A percentile compares a stretch with the other conserved stretches of the same genome.
Evolutionary conservation across 1,140 invertebrate species (phyloP).

Genomic region (Penaeus indicus): DNA sequence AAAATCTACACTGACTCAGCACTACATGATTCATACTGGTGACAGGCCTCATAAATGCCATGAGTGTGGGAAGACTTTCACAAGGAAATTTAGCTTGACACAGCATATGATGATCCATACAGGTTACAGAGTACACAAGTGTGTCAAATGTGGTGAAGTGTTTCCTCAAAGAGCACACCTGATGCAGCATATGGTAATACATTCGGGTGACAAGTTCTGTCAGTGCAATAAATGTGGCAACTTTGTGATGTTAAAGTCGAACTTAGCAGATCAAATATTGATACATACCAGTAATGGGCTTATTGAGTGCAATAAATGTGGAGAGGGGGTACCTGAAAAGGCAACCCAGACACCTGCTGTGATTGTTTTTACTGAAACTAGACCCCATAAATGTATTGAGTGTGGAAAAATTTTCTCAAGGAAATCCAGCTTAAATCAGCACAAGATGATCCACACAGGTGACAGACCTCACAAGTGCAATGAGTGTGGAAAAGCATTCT

Average conservation of each 20-base stretch:
- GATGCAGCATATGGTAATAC: background rate
- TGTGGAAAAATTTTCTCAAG: background rate
- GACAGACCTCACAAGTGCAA: slow-evolving; percentile 10
- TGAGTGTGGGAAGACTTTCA: slow-evolving; percentile 6
- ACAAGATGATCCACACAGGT: background rate
- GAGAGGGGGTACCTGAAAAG: background rate
- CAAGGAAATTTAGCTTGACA: background rate
- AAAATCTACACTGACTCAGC: slow-evolving; percentile 1
- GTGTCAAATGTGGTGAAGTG: background rate
- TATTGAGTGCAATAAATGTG: background rate
- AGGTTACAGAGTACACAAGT: background rate
- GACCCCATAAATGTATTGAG: too few relatives aligned
- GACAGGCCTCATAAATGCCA: background rate
- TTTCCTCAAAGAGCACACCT: slow-evolving; percentile 13
- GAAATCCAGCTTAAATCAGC: slow-evolving; percentile 4
- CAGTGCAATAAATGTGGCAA: background rate
- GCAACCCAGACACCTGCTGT: too few relatives aligned
- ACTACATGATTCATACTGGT: background rate
- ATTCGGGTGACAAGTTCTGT: background rate
- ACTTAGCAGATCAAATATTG: background rate
- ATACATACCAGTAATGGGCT: background rate
- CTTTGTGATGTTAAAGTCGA: background rate
- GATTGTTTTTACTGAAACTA: too few relatives aligned
- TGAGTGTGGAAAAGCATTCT: slow-evolving; percentile 10
- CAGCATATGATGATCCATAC: slow-evolving; percentile 10